Conservation (phyloP, 2,888 invertebrate genomes). For the Mesorhabditis spiculigera region DNA sequence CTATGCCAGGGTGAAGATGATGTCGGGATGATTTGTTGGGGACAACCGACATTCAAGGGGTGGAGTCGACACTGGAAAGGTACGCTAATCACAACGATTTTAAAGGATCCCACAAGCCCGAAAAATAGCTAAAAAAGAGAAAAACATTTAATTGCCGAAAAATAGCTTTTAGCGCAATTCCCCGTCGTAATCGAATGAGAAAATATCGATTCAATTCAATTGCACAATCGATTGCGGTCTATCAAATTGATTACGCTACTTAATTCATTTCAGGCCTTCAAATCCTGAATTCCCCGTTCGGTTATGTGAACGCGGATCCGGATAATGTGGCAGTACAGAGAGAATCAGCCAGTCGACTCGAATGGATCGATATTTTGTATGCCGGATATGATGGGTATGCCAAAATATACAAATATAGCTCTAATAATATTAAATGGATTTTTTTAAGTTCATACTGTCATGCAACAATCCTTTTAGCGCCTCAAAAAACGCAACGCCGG, state of each 20-base stretch:
- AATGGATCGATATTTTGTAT: slow-evolving; percentile 70
- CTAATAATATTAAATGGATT: no score
- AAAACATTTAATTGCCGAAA: no score
- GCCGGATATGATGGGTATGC: slow-evolving; percentile 71
- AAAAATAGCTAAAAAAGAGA: no score
- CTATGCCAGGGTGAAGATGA: slow-evolving; percentile 59
- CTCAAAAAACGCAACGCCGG: slow-evolving; percentile 68
- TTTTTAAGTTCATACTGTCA: no score
- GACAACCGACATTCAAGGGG: slow-evolving; percentile 54
- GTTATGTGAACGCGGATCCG: slow-evolving; percentile 51
- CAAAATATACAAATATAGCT: no score
- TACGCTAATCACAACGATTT: neutral
- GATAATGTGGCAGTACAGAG: slow-evolving; percentile 51
- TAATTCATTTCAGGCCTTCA: slow-evolving; percentile 41
- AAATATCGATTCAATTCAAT: no score
- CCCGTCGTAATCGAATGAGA: no score
- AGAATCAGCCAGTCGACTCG: slow-evolving; percentile 76
- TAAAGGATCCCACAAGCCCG: no score
- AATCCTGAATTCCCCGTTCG: slow-evolving; percentile 52
- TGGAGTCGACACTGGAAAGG: slow-evolving; percentile 58
- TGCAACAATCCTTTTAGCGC: no score
- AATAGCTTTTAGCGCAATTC: no score
- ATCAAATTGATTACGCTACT: no score
- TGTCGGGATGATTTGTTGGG: slow-evolving; percentile 57
- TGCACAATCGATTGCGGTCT: no score